Conservation (phyloP, 2,888 invertebrate genomes). For the Pilophorus perplexus region DNA sequence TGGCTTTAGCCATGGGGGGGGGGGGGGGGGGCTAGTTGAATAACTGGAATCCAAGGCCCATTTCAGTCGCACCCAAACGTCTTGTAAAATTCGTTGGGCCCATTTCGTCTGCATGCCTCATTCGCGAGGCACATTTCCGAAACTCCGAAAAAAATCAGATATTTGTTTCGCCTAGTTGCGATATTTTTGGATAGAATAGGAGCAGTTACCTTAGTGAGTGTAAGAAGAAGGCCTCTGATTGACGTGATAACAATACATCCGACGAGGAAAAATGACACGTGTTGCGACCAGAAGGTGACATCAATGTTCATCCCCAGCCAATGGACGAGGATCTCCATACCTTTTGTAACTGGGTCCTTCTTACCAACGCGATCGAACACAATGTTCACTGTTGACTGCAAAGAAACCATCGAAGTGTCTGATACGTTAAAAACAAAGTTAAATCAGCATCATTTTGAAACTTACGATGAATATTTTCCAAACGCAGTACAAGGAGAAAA, state of each 20-base stretch:
- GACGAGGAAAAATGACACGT: conserved; percentile 93
- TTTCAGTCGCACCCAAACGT: too few species aligned
- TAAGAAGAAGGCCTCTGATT: conserved; percentile 90
- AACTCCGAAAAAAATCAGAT: too few species aligned
- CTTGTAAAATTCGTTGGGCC: too few species aligned
- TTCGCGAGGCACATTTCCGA: too few species aligned
- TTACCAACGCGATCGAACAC: conserved; percentile 98
- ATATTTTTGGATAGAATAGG: too few species aligned
- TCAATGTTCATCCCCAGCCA: conserved; percentile 96
- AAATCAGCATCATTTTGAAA: background rate
- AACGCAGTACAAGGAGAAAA: conserved; percentile 95
- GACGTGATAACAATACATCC: conserved; percentile 98
- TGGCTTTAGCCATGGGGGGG: too few species aligned
- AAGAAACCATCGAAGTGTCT: too few species aligned
- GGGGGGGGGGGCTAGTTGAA: too few species aligned
- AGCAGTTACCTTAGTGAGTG: conserved; percentile 89
- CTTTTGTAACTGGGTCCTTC: conserved; percentile 95
- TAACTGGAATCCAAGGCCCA: too few species aligned
- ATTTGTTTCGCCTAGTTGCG: too few species aligned
- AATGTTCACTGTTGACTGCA: conserved; percentile 93
- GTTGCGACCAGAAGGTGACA: conserved; percentile 98
- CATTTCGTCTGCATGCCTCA: too few species aligned
- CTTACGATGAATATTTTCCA: conserved; percentile 99
- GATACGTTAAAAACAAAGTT: too few species aligned
- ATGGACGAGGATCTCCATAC: conserved; percentile 93